A percentile compares a stretch with the other conserved stretches of the same genome.
phyloP scores from a whole-genome alignment of 2,888 invertebrate species.

The Orthonevra nobilis region DNA sequence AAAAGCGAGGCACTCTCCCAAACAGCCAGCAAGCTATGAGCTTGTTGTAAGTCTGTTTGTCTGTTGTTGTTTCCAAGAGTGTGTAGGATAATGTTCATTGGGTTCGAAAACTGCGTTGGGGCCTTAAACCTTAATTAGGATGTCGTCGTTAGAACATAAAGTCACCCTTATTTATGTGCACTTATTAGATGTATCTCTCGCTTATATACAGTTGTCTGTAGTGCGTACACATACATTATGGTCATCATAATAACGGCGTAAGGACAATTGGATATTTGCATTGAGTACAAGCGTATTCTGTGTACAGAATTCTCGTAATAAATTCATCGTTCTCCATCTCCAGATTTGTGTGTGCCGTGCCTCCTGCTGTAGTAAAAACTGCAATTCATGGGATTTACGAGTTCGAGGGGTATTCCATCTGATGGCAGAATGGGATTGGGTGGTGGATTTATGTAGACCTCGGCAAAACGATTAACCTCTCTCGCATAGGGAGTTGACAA shows the following conservation, averaged over 20 bases:
- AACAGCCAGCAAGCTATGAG: too few relatives aligned
- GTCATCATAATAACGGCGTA: constrained; percentile 54
- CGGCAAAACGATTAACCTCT: constrained; percentile 60
- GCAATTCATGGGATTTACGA: constrained; percentile 63
- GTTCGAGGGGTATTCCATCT: constrained; percentile 15
- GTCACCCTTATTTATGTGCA: constrained; percentile 68
- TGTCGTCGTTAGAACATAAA: constrained; percentile 69
- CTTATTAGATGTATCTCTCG: constrained; percentile 62
- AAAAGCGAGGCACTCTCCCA: neutral
- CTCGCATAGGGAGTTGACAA: constrained; percentile 56
- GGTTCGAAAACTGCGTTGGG: constrained; percentile 69
- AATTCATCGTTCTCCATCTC: constrained; percentile 68
- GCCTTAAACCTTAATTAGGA: constrained; percentile 70
- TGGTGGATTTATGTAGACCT: constrained; percentile 65
- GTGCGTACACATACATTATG: constrained; percentile 27
- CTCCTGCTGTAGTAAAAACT: too few relatives aligned
- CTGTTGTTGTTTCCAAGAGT: neutral
- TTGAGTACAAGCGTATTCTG: constrained; percentile 37
- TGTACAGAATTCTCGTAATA: constrained; percentile 35
- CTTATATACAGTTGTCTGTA: neutral
- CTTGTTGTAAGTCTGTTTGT: too few relatives aligned
- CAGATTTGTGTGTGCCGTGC: too few relatives aligned
- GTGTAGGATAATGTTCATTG: constrained; percentile 64
- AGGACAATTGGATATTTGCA: constrained; percentile 68
- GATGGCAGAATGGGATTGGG: constrained; percentile 44